A percentile compares a stretch with the other conserved stretches of the same genome.
These are phyloP conservation scores for Apostichopus parvimensis DNA, from an alignment of 35 echinoderm and acorn worm species.

Conservation along the genomic window DNA sequence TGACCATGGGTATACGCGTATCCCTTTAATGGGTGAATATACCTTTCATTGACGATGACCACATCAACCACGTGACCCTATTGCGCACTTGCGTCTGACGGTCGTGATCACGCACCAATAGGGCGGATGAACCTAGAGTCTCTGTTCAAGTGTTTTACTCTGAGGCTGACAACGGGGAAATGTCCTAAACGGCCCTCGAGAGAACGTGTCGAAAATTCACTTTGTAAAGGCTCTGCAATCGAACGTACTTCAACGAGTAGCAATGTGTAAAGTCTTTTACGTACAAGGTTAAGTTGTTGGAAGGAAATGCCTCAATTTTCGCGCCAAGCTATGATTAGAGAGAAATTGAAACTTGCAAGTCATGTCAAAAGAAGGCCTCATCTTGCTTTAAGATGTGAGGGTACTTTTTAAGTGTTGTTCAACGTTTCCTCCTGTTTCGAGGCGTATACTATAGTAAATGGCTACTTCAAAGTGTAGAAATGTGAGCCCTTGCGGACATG, in stretches of 20 bases:
- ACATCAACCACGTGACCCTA: background rate
- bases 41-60: background rate
- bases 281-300: background rate
- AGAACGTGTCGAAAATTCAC: slow-evolving; percentile 13
- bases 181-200: slow-evolving; percentile 3
- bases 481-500: background rate
- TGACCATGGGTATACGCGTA: too few relatives aligned
- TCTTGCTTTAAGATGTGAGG: background rate
- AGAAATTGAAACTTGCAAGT: slow-evolving; percentile 14
- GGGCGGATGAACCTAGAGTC: background rate
- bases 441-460: background rate
- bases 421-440: background rate
- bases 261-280: slow-evolving; percentile 10
- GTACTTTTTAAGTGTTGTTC: slow-evolving; percentile 17
- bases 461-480: background rate
- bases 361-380: background rate
- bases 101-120: slow-evolving; percentile 10
- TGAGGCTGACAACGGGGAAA: background rate
- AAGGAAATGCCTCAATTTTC: slow-evolving; percentile 9
- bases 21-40: background rate
- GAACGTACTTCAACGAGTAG: slow-evolving; percentile 12
- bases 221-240: background rate
- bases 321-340: background rate
- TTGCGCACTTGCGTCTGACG: slow-evolving; percentile 3
- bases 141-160: background rate